phyloP scores from a whole-genome alignment of 2,113 vertebrate genomes.

The Etheostoma spectabile region DNA sequence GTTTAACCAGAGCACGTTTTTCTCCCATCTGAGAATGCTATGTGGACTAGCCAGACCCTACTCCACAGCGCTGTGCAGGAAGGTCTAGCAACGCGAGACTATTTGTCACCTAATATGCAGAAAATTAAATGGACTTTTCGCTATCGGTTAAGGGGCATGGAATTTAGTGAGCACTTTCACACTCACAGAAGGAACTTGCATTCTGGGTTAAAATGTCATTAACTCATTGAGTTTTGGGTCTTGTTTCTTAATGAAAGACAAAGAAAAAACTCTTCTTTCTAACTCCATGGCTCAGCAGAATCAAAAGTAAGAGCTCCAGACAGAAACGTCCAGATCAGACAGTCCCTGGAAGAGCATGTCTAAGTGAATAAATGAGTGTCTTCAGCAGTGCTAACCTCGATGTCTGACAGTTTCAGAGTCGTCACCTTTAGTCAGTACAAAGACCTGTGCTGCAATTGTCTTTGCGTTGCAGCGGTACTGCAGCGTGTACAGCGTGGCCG shows the following conservation, averaged over 20 bases:
- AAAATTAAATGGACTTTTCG: background rate
- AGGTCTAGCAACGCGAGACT: too few species aligned
- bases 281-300: background rate
- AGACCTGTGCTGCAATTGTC: background rate
- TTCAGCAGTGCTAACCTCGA: background rate
- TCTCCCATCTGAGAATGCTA: too few species aligned
- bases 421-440: slow-evolving; percentile 18
- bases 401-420: background rate
- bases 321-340: background rate
- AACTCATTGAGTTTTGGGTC: background rate
- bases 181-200: background rate
- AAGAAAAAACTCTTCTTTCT: background rate
- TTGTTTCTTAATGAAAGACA: background rate
- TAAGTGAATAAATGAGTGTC: background rate
- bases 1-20: too few species aligned
- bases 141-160: too few species aligned
- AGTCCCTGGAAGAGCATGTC: background rate
- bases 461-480: background rate
- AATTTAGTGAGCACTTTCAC: background rate
- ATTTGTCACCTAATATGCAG: background rate
- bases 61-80: too few species aligned
- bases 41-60: too few species aligned
- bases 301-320: background rate
- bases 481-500: background rate
- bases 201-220: background rate